Base-by-base conservation (phyloP, 2,888 invertebrate species). In the Hyles lineata region DNA sequence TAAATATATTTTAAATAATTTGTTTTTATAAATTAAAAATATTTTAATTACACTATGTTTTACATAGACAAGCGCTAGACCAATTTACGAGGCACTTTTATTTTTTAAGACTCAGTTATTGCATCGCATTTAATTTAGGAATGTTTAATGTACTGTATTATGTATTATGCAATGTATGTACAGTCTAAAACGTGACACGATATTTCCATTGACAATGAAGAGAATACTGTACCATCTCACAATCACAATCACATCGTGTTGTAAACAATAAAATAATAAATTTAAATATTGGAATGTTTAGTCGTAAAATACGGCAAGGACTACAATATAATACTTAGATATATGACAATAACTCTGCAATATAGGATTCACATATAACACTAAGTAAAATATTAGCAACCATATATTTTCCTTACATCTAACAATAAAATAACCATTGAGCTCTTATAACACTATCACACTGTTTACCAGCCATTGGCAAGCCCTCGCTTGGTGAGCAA, bases 381-480 rank as follows among this genome's bases (percentile, higher is more conserved):
- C 82, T 87, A 85, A 77, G 74, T 84, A 86, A 84, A 85, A 85
- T 87, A 87, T 88, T 90, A 90, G 89, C 89, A 86, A 90, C 89
- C 87, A 84, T 81, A 83, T 80, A 80, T 84, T 85, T 83, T 79
- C 82, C 86, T 89, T 87, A 85, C 74, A 69, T 77, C 84, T 88
- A 86, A 81, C 81, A 78, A 79, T 81, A 82, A 78, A 83, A 86
- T 85, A 87, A 88, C 85, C 82, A 86, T 92, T 92, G 93, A 93
- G 92, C 92, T 90, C 88, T 84, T 87, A 88, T 77, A 83, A 84
- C 81, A 84, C 87, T 92, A 92, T 92, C 91, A 92, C 91, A 92
- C 89, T 85, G 83, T 83, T 85, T 80, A 76, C 80, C 84, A 87
- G 86, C 87, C 86, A 85, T 87, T 88, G 92, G 92, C 91, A 92